Evolutionary conservation across 2,113 vertebrate genomes (phyloP), one percentile per base, ranked within the genome.

Genomic region (Engystomops pustulosus): DNA sequence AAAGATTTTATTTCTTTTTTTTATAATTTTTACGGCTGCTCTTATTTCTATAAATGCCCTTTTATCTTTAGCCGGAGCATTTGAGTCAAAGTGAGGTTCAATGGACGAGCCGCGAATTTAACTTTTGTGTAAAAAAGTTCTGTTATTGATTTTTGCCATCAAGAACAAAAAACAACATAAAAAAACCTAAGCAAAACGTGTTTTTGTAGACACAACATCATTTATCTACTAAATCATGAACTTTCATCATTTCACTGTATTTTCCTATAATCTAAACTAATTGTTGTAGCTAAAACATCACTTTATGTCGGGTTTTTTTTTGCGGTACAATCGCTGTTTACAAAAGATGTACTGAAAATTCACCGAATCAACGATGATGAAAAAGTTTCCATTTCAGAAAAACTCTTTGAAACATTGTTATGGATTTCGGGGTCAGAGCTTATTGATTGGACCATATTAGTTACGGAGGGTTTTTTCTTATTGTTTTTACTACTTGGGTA

Each of bases 71-170:
- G 58, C 55, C 23, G 23, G 36, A 77, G 18, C n/a, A 38, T 55
- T 77, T 23, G 5, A 38, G 34, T 25, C 75, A 27, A 15, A 41
- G 30, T 15, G 30, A 23, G 75, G 32, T 58, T 30, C 17, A 60
- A 78, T 23, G 8, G 51, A 41, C 51, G 60, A 78, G 75, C n/a
- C 41, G 53, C n/a, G 58, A 17, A 78, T 78, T 78, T 60, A n/a
- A 34, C 34, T 78, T 60, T 78, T 60, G 34, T 53, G 4, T 20
- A 20, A 49, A 10, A 76, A n/a, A n/a, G n/a, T n/a, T n/a, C n/a
- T n/a, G 51, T 41, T 5, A 27, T 47, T 23, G 12, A n/a, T 17
- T 2, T n/a, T 78, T 58, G 51, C 11, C 32, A 25, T 17, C 51
- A 78, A 4, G 27, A 58, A 65, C 1, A 65, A 41, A 41, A 41